Base-by-base conservation (phyloP, 2,113 vertebrate genomes). In the Corvus hawaiiensis region DNA sequence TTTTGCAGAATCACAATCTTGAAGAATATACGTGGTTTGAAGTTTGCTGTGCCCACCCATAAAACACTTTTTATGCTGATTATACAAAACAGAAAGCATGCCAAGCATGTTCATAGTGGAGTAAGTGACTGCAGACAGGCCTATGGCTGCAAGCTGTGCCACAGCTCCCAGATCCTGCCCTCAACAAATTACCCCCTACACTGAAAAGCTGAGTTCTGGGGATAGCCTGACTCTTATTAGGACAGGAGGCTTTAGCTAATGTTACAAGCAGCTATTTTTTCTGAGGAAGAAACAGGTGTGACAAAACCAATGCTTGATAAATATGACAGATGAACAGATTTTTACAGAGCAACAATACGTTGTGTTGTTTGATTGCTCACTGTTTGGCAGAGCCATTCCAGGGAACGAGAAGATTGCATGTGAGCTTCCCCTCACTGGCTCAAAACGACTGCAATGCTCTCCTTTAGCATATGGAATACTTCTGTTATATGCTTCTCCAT, bases 311-410 rank as follows among this genome's bases (percentile, higher is more conserved):
- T 39, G 81, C 77, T 84, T 96, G 78, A 81, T 91, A 95, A 95
- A 49, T 80, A 33, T 77, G 79, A 84, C 72, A 97, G 94, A 97
- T 84, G 73, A 94, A 67, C 56, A 68, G 71, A 41, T 14, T 86
- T 95, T 12, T 85, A 58, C 24, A 64, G 90, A 86, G 79, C 76
- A 87, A 74, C 66, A 32, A 39, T 92, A 59, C 63, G 76, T 96
- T 89, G 93, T 79, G 37, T 51, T 85, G 43, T 87, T 82, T 33
- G 92, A 92, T 62, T 93, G 75, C 87, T 97, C 86, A 49, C 58
- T 95, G 58, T 62, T 93, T 75, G 43, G 26, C 67, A 88, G 81
- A 39, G 48, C 32, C 1, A 3, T 58, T 84, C 37, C 46, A 35
- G 43, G 62, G 35, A 84, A 43, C 13, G 55, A 22, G 56, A 58